These are phyloP conservation scores for Anolis sagrei DNA, from an alignment of 2,113 vertebrate genomes.

Conservation along the genomic window DNA sequence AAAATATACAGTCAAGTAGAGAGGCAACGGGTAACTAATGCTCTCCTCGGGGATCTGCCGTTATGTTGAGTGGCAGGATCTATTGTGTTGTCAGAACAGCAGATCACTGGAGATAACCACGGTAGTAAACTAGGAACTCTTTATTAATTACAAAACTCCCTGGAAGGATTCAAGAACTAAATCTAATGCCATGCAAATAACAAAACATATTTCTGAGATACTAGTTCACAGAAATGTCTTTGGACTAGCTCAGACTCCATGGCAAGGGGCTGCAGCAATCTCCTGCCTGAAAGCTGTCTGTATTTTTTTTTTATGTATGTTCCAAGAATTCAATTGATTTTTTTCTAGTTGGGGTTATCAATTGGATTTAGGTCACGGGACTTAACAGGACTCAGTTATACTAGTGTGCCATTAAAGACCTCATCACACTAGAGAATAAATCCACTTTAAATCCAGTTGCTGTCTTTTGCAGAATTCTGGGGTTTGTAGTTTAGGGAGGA, in stretches of 20 bases:
- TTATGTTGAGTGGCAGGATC: not conserved
- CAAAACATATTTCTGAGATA: not conserved
- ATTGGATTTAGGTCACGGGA: no score
- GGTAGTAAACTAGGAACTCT: not conserved
- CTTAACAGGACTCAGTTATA: no score
- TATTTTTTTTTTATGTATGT: no score
- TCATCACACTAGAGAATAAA: no score
- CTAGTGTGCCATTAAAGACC: no score
- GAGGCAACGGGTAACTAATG: not conserved
- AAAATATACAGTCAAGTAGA: conserved; percentile 19
- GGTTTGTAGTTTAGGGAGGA: no score
- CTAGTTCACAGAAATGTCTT: not conserved
- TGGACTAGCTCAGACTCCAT: not conserved
- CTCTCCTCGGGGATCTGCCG: not conserved
- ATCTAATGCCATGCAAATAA: not conserved
- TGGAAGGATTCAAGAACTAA: not conserved
- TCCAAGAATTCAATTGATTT: no score
- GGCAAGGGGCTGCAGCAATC: not conserved
- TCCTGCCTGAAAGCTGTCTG: not conserved
- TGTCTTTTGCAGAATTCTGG: no score
- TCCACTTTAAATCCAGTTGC: no score
- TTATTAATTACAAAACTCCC: not conserved
- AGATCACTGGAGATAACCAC: not conserved
- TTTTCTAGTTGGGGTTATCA: no score
- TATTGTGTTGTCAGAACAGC: not conserved